Evolutionary conservation across 2,888 invertebrate species (phyloP).

Genomic region (Mesorhabditis spiculigera): DNA sequence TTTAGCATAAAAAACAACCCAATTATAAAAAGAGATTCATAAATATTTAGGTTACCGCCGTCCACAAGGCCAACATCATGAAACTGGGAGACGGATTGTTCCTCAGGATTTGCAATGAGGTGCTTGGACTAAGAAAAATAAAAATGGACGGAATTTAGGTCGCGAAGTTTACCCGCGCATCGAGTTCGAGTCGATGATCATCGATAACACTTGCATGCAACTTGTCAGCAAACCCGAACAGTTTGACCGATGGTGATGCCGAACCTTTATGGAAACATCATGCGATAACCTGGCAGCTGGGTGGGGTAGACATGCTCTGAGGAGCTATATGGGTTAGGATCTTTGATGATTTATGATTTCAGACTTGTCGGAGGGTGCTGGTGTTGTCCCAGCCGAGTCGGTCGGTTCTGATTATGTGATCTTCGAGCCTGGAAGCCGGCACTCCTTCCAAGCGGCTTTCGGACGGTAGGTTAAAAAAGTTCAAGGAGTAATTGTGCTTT

Average conservation of each 20-base stretch:
- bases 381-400: constrained; percentile 92
- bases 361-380: constrained; percentile 84
- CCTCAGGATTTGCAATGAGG: constrained; percentile 37
- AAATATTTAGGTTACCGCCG: constrained; percentile 75
- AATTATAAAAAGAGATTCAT: not conserved
- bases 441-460: constrained; percentile 55
- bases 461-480: constrained; percentile 32
- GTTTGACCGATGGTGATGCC: constrained; percentile 91
- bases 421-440: constrained; percentile 74
- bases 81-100: constrained; percentile 84
- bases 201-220: constrained; percentile 99
- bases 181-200: constrained; percentile 78
- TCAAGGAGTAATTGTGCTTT: not conserved
- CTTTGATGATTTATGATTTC: constrained; percentile 20
- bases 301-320: constrained; percentile 14
- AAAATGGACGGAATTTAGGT: constrained; percentile 57
- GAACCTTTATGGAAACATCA: constrained; percentile 94
- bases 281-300: constrained; percentile 94
- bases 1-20: not conserved
- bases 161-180: constrained; percentile 86
- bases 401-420: constrained; percentile 89
- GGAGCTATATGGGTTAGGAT: constrained; percentile 29
- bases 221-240: constrained; percentile 84
- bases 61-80: constrained; percentile 99
- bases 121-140: not conserved